These are phyloP conservation scores for Ophion obscuratus DNA, from an alignment of 2,888 invertebrate species.

Conservation along the genomic window DNA sequence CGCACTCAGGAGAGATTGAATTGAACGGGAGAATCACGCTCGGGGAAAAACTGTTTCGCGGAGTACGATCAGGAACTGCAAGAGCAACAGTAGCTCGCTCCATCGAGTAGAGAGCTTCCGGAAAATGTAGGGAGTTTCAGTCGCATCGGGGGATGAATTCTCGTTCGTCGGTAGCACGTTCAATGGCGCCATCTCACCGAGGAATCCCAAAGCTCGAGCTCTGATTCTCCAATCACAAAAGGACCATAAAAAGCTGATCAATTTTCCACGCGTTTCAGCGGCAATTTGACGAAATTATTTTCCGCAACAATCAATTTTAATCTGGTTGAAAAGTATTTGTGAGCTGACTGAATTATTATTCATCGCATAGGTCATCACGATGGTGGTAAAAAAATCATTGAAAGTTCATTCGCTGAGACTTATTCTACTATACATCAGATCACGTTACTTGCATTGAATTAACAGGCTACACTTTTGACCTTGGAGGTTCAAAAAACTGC, in stretches of 20 bases:
- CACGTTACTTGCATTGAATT: too few species aligned
- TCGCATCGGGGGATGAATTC: conserved; percentile 61
- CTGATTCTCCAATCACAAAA: conserved; percentile 15
- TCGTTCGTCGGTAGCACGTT: conserved; percentile 73
- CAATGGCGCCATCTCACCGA: conserved; percentile 80
- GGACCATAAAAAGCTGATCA: conserved; percentile 11
- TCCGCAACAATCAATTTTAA: background rate
- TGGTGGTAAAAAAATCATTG: too few species aligned
- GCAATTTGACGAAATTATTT: background rate
- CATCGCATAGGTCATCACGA: too few species aligned
- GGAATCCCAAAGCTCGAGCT: conserved; percentile 53
- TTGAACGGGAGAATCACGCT: conserved; percentile 60
- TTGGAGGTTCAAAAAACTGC: too few species aligned
- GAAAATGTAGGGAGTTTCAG: conserved; percentile 62
- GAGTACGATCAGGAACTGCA: conserved; percentile 47
- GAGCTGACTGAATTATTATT: too few species aligned
- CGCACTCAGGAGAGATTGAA: conserved; percentile 63
- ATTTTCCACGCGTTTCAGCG: background rate
- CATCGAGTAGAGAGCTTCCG: conserved; percentile 58
- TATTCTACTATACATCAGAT: too few species aligned
- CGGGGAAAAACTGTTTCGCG: conserved; percentile 57
- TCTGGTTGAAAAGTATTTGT: background rate
- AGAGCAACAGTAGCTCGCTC: conserved; percentile 59
- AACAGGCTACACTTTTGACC: too few species aligned
- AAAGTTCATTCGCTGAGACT: too few species aligned